phyloP scores from a whole-genome alignment of 2,888 invertebrate species.

The Seira ritae region DNA sequence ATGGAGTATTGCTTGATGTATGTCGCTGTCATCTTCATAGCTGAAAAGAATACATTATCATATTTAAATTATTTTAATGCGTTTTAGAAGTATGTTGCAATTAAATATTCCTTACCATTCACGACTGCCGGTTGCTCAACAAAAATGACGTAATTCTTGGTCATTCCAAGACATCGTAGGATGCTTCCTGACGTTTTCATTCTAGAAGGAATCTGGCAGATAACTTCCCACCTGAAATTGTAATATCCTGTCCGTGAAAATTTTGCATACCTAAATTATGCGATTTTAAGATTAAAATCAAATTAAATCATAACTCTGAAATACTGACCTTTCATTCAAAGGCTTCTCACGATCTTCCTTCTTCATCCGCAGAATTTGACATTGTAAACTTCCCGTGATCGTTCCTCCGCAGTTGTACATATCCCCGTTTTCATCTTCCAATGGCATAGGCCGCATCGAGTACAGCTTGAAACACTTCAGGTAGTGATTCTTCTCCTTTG shows the following conservation, averaged over 20 bases:
- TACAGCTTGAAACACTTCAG: slow-evolving; percentile 75
- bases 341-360: slow-evolving; percentile 54
- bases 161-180: slow-evolving; percentile 78
- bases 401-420: slow-evolving; percentile 76
- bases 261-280: too few relatives aligned
- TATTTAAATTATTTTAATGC: too few relatives aligned
- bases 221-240: slow-evolving; percentile 73
- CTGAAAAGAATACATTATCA: too few relatives aligned
- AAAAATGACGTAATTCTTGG: slow-evolving; percentile 78
- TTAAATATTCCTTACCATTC: too few relatives aligned
- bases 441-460: slow-evolving; percentile 76
- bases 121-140: slow-evolving; percentile 77
- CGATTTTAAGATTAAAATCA: not conserved
- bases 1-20: slow-evolving; percentile 75
- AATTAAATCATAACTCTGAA: not conserved
- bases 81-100: too few relatives aligned
- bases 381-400: slow-evolving; percentile 74
- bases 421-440: slow-evolving; percentile 75
- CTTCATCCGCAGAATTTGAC: slow-evolving; percentile 74
- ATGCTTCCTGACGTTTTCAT: slow-evolving; percentile 75
- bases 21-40: slow-evolving; percentile 75
- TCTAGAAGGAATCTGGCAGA: slow-evolving; percentile 74
- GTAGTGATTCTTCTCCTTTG: slow-evolving; percentile 75
- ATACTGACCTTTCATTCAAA: slow-evolving; percentile 44
- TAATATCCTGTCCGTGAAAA: too few relatives aligned